Percentiles rank a stretch among this genome's conserved stretches.
phyloP scores from a whole-genome alignment of 2,888 invertebrate species.

The Zonitis immaculata region DNA sequence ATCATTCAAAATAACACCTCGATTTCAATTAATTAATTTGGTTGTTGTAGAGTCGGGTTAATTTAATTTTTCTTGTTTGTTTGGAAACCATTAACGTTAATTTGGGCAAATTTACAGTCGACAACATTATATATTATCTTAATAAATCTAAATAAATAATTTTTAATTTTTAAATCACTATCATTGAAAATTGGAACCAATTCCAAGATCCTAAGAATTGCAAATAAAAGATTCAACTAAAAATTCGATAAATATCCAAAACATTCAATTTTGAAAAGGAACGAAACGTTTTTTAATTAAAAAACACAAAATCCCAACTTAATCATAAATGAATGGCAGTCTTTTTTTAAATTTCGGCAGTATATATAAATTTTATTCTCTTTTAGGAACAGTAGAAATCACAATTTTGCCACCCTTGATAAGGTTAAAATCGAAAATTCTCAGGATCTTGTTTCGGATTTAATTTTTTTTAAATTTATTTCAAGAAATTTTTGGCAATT shows the following conservation, averaged over 20 bases:
- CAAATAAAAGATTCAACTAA: conserved; percentile 31
- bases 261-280: conserved; percentile 48
- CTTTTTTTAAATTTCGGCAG: conserved; percentile 51
- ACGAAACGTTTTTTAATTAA: conserved; percentile 32
- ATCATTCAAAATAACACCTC: neutral
- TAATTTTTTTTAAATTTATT: no score
- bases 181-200: conserved; percentile 19
- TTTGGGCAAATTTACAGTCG: conserved; percentile 45
- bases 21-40: conserved; percentile 24
- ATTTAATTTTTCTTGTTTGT: conserved; percentile 29
- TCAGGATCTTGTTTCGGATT: conserved; percentile 36
- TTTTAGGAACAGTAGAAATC: conserved; percentile 49
- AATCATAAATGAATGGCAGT: conserved; percentile 48
- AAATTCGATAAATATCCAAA: conserved; percentile 42
- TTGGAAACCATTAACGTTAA: conserved; percentile 41
- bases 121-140: conserved; percentile 44
- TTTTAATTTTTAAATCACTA: conserved; percentile 18
- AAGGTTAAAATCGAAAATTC: conserved; percentile 41
- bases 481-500: conserved; percentile 23
- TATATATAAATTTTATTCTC: conserved; percentile 33
- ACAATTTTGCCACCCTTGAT: conserved; percentile 42
- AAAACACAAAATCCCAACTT: conserved; percentile 33
- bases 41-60: conserved; percentile 42
- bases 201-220: conserved; percentile 38
- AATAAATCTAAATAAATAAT: conserved; percentile 38